Base-by-base conservation (phyloP, 2,797 vertebrate species). In the Decapterus maruadsi region DNA sequence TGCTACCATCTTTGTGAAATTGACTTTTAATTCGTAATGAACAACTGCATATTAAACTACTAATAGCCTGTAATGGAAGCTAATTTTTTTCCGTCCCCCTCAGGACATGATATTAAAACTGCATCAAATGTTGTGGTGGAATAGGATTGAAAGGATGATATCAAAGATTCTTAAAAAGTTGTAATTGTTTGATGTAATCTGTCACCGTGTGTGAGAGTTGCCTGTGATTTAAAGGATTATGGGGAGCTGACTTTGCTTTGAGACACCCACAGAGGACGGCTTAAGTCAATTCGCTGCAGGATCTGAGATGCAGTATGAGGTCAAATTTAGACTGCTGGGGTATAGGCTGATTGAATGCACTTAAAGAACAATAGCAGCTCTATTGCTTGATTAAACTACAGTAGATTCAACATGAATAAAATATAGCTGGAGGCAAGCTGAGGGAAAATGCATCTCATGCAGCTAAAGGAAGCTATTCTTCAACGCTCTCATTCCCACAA, bases 11-110 rank as follows among this genome's bases (percentile, higher is more conserved):
- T 87, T 88, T 86, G 78, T 84, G 48, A 84, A 90, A 91, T 81
- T 82, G 83, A 63, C 81, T 89, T 92, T 90, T 92, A 91, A 92
- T 93, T 88, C 59, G 61, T 77, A 85, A 92, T 87, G 68, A 87
- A 80, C 80, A 87, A 83, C 90, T 73, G 57, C 68, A 73, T 75
- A 91, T 92, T 85, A 86, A 85, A 70, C 56, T 19, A 34, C 87
- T 92, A 88, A 91, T 90, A 81, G 73, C 77, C 69, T 78, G 71
- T 88, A 90, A 93, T 92, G 81, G 65, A 81, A 83, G 79, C 80
- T 90, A 67, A 90, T 91, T 85, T 64, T 3, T 38, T 43, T 76
- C 62, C 2, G 38, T 46, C 77, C 58, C 82, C 83, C 43, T 62
- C 0, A 34, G 65, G 79, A 81, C 70, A 64, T 2, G 9, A 79